Conservation (phyloP, 1,140 invertebrate genomes). For the Brachionus angularis region DNA sequence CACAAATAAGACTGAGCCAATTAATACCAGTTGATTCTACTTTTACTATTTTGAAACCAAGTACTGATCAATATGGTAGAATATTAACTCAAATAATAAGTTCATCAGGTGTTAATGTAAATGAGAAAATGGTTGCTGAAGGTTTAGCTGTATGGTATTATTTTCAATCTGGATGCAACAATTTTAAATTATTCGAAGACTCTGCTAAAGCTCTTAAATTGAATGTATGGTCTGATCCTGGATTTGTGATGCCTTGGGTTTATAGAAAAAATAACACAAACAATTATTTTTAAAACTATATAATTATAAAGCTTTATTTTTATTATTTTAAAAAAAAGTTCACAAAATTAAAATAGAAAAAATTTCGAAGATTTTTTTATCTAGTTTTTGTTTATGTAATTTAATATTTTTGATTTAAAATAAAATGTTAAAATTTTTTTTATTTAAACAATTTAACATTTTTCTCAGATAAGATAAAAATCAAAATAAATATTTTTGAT, state of each 20-base stretch:
- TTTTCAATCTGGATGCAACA: neutral
- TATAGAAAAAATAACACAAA: conserved; percentile 22
- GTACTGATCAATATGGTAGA: conserved; percentile 12
- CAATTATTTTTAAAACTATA: neutral
- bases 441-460: too few relatives aligned
- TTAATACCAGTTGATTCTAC: conserved; percentile 12
- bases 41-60: too few relatives aligned
- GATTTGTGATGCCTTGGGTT: conserved; percentile 22
- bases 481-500: too few relatives aligned
- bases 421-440: too few relatives aligned
- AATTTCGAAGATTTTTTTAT: too few relatives aligned
- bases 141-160: neutral
- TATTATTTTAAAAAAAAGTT: too few relatives aligned
- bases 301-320: neutral
- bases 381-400: too few relatives aligned
- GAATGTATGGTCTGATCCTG: conserved; percentile 4
- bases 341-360: too few relatives aligned
- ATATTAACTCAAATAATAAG: conserved; percentile 12
- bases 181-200: neutral
- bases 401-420: too few relatives aligned
- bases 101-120: neutral
- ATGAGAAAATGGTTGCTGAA: conserved; percentile 21
- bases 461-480: too few relatives aligned
- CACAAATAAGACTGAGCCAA: neutral
- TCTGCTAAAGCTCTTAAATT: conserved; percentile 6